A percentile compares a stretch with the other conserved stretches of the same genome.
phyloP scores from a whole-genome alignment of 2,113 vertebrate genomes.

The Hippocampus comes region DNA sequence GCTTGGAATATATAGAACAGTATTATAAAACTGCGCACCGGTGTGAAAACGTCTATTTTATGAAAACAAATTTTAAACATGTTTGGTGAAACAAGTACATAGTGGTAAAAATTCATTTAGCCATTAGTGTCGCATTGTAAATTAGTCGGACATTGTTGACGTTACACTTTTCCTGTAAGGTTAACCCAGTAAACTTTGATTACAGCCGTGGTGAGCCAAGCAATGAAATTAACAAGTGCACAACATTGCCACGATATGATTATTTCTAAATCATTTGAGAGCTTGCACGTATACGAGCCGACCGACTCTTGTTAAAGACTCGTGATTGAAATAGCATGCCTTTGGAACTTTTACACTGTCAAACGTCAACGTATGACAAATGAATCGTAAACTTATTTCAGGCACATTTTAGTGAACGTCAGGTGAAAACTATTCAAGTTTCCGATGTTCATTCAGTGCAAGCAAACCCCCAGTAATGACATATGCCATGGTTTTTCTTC shows the following conservation, averaged over 20 bases:
- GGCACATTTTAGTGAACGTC: background rate
- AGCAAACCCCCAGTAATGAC: background rate
- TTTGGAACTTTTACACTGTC: background rate
- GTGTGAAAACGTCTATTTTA: background rate
- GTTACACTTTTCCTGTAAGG: too few relatives aligned
- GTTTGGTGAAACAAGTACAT: background rate
- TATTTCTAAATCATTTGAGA: too few relatives aligned
- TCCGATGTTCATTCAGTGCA: background rate
- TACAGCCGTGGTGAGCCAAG: too few relatives aligned
- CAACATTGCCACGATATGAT: too few relatives aligned
- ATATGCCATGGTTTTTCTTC: background rate
- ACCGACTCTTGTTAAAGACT: too few relatives aligned
- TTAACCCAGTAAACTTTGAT: too few relatives aligned
- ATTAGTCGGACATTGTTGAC: background rate
- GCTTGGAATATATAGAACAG: background rate
- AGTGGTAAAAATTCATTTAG: background rate
- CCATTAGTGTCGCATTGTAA: background rate
- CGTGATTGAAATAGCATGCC: too few relatives aligned
- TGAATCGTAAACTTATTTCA: background rate
- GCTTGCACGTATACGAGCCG: too few relatives aligned
- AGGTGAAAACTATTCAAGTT: background rate
- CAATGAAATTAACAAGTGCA: background rate
- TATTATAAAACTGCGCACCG: background rate
- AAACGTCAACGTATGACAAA: background rate
- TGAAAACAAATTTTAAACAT: background rate